Conservation (phyloP, 92 coral and sea anemone genomes). For the Montipora capitata region DNA sequence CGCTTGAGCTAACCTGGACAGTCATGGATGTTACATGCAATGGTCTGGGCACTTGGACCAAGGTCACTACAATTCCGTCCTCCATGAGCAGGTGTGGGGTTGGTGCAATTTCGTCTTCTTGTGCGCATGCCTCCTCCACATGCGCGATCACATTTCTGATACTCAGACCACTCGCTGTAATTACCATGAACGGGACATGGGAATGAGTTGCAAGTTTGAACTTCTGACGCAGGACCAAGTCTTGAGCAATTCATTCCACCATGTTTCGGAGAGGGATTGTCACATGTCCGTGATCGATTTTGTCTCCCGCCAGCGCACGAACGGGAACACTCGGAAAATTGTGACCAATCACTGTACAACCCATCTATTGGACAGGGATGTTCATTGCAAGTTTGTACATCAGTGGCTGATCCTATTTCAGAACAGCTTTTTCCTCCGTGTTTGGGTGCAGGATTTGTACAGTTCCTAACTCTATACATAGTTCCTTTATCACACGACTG, state of each 20-base stretch:
- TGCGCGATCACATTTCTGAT: conserved; percentile 73
- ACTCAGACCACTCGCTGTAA: conserved; percentile 81
- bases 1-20: conserved; percentile 83
- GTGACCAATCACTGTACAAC: conserved; percentile 16
- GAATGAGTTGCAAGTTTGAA: conserved; percentile 49
- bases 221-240: conserved; percentile 55
- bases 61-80: conserved; percentile 79
- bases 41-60: conserved; percentile 70
- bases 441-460: conserved; percentile 19
- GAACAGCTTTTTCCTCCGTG: conserved; percentile 9
- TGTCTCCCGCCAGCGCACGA: conserved; percentile 45
- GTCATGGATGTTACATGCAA: conserved; percentile 74
- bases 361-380: conserved; percentile 42
- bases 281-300: conserved; percentile 66
- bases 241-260: conserved; percentile 74
- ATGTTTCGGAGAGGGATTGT: conserved; percentile 73
- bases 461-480: background rate
- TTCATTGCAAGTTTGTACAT: conserved; percentile 7
- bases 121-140: conserved; percentile 83
- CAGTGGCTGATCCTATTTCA: conserved; percentile 1
- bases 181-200: conserved; percentile 86
- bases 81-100: conserved; percentile 80
- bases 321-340: conserved; percentile 11
- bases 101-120: conserved; percentile 81
- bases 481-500: conserved; percentile 19